Evolutionary conservation across 2,797 vertebrate species (phyloP).

Genomic region (Falco berigora): DNA sequence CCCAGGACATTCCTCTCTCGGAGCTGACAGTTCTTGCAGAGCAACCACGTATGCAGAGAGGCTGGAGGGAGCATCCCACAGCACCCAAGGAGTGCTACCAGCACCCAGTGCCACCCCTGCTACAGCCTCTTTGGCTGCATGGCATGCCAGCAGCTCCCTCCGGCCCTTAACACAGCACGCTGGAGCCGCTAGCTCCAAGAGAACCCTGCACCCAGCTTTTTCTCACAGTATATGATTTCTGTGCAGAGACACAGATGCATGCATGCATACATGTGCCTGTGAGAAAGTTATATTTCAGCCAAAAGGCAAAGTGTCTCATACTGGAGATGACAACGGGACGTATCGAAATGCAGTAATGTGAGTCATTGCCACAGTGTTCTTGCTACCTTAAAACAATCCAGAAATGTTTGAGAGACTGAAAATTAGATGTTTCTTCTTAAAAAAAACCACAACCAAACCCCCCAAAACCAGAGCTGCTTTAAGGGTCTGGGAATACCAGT

Average conservation of each 20-base stretch:
- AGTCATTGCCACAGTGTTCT: background rate
- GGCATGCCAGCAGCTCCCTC: background rate
- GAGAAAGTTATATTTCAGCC: background rate
- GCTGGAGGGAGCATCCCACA: background rate
- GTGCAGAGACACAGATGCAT: background rate
- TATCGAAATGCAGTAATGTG: background rate
- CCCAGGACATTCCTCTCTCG: background rate
- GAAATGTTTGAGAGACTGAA: background rate
- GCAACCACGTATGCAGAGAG: fast-evolving
- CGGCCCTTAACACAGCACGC: fast-evolving
- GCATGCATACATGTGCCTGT: fast-evolving
- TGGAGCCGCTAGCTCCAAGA: background rate
- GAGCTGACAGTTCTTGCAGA: background rate
- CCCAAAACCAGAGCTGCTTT: background rate
- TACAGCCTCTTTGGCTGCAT: background rate
- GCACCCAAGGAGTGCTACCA: background rate
- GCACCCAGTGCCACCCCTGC: fast-evolving
- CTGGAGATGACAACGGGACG: background rate
- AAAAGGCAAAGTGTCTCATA: background rate
- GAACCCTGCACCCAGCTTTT: background rate
- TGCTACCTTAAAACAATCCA: background rate
- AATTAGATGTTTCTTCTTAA: background rate
- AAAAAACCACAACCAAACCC: background rate
- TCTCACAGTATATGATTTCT: background rate
- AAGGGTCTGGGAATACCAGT: background rate